Percentiles rank a stretch among this genome's conserved stretches.
Evolutionary conservation across 2,113 vertebrate genomes (phyloP).

Genomic region (Pampusana beccarii): DNA sequence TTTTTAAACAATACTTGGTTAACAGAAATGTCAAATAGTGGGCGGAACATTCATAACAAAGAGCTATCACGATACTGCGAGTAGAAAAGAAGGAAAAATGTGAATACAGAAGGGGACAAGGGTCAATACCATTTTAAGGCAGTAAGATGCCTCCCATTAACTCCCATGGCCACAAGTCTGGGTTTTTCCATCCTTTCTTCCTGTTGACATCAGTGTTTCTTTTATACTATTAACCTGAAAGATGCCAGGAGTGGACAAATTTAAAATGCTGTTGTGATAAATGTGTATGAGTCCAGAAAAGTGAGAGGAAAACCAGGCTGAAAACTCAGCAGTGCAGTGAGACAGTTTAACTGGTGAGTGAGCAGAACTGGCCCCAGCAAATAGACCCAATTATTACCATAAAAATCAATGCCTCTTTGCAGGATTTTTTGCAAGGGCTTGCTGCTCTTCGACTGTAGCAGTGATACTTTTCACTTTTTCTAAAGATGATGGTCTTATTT

Average conservation of each 20-base stretch:
- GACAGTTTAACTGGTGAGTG: neutral
- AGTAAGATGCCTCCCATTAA: neutral
- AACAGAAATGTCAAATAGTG: neutral
- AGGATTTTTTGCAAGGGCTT: neutral
- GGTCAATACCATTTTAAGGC: neutral
- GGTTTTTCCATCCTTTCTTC: neutral
- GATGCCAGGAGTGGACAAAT: neutral
- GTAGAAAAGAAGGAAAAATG: neutral
- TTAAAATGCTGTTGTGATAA: neutral
- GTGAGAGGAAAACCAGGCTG: neutral
- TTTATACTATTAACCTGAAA: neutral
- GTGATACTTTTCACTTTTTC: neutral
- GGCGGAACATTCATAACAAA: neutral
- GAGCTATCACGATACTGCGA: neutral
- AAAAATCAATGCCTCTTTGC: neutral
- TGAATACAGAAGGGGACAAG: neutral
- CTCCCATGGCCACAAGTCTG: fast-evolving
- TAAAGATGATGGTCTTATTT: neutral
- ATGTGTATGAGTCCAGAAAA: neutral
- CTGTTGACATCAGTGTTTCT: neutral
- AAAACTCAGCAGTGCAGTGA: neutral
- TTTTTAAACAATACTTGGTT: neutral
- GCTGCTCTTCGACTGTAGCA: neutral
- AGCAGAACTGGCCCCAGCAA: neutral
- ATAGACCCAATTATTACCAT: neutral